Evolutionary conservation across 35 echinoderm and acorn worm genomes (phyloP), one percentile per base, ranked within the genome.

Genomic region (Lytechinus variegatus): DNA sequence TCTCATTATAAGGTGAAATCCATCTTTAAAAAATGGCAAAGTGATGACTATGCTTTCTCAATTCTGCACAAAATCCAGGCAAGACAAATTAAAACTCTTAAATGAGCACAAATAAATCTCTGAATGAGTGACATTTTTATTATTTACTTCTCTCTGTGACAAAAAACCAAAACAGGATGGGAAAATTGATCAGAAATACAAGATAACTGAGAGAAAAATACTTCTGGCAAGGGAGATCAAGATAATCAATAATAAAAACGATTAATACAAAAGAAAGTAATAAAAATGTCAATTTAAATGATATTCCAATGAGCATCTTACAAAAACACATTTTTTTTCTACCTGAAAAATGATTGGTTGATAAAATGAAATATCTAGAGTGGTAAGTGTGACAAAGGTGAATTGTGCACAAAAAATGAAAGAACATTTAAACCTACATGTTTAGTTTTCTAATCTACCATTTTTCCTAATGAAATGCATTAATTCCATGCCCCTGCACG

Each of bases 41-140:
- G 33, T 44, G 33, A 44, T 44, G 33, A 44, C 33, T 44, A 44
- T 44, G 33, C 33, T 44, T 44, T 44, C 33, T 44, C 2, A 44
- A 44, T 44, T 44, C 33, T 44, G 33, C 33, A 44, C 33, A 2
- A 44, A 44, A 44, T 44, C 33, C 33, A 44, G 33, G 33, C 2
- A 44, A 44, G 33, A 89, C 8, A 6, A 54, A 52, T 52, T 52
- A 13, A 89, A 52, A 89, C 33, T 44, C 33, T 44, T 44, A 53
- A 52, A 54, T 52, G 10, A 11, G 5, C 9, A 58, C 56, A 58
- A 58, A 58, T 52, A 8, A 52, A 28, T 33, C 12, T 90, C 29
- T 52, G 88, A 90, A 90, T 90, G 88, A 52, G 28, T 90, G 29
- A 90, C 27, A 90, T 90, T 90, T 44, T 90, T 90, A 90, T 90